Evolutionary conservation across 2,113 vertebrate species (phyloP), one percentile per base, ranked within the genome.

Genomic region (Ceratotherium simum): DNA sequence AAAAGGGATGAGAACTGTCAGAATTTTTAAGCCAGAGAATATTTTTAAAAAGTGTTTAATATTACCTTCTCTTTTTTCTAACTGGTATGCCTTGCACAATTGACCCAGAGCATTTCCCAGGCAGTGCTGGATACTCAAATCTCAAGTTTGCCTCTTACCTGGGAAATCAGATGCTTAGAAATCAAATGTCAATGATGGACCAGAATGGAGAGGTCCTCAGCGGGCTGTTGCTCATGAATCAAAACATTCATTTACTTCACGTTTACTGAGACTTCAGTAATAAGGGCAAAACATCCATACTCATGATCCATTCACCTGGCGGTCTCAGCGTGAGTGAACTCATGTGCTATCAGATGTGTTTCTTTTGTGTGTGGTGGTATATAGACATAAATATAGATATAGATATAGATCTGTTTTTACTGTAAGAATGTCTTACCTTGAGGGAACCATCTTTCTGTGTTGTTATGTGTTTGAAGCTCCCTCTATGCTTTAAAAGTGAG

Each of bases 261-360:
- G 0, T 36, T 54, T 29, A 2, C 80, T 33, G 31, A 56, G 46
- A 46, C 25, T 23, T n/a, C 8, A 4, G 48, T 25, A n/a, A 31
- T 6, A 6, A 75, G 5, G 36, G 11, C 46, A 6, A 20, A 18
- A 21, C 62, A 31, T 69, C 27, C 23, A 7, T 1, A 20, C 70
- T 56, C 16, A 10, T 0, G 8, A n/a, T 11, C 18, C 51, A 5
- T 31, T 36, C 33, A 2, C 33, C 58, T 17, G 60, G 56, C 31
- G 21, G 31, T 51, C 64, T 14, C 42, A 29, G 33, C 48, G 9
- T 29, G 29, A 64, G 9, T 25, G 58, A 64, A 21, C 93, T 91
- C 78, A 21, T 5, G 6, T 8, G 14, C 0, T 13, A 1, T 58
- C 46, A 12, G 9, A 23, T 1, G 31, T 16, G 31, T 17, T 4